These are phyloP conservation scores for Eriosoma lanigerum DNA, from an alignment of 1,140 invertebrate genomes.

Conservation along the genomic window DNA sequence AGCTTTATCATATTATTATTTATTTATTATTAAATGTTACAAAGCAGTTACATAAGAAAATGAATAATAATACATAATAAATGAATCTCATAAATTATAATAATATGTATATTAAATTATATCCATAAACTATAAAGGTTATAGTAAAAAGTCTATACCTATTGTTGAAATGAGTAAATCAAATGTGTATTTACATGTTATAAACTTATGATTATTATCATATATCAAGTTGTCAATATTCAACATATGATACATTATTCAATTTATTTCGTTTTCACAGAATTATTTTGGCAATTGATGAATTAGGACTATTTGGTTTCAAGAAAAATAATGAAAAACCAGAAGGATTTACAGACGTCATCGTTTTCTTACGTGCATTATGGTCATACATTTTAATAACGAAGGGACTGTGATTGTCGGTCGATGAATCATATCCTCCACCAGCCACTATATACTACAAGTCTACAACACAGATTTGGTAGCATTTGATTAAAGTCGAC, in stretches of 20 bases:
- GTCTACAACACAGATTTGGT: conserved; percentile 6
- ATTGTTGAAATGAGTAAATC: no score
- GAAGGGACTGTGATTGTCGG: conserved; percentile 25
- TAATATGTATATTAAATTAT: no score
- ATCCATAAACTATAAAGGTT: no score
- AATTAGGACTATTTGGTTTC: no score
- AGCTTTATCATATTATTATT: no score
- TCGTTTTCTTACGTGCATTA: not conserved
- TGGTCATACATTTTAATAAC: conserved; percentile 27
- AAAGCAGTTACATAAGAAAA: no score
- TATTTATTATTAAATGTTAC: no score
- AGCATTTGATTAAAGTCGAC: conserved; percentile 18
- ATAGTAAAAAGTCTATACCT: no score
- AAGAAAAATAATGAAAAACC: not conserved
- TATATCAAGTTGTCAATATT: not conserved
- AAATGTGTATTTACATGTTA: no score
- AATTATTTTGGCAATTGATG: not conserved
- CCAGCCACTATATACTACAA: not conserved
- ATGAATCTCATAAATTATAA: no score
- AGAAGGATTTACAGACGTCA: not conserved
- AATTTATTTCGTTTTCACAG: no score
- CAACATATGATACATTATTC: not conserved
- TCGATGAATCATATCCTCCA: conserved; percentile 26
- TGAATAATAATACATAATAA: no score
- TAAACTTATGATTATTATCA: not conserved